phyloP scores from a whole-genome alignment of 2,797 vertebrate species.

The Microhierax caerulescens region DNA sequence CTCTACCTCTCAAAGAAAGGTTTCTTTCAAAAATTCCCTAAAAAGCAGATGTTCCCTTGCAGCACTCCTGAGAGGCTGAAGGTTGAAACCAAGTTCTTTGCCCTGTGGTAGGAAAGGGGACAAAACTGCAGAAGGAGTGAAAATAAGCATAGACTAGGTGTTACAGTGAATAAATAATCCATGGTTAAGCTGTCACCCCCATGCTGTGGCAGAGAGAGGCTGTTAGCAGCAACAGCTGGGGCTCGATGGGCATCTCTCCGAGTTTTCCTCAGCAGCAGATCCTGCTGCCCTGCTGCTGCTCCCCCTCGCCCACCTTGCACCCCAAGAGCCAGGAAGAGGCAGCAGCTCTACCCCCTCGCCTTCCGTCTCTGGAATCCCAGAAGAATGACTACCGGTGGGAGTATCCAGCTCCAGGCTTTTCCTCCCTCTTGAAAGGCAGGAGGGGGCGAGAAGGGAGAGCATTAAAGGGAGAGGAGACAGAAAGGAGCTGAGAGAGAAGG shows the following conservation, averaged over 20 bases:
- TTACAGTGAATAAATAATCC: background rate
- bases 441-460: background rate
- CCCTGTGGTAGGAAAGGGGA: background rate
- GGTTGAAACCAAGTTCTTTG: background rate
- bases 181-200: background rate
- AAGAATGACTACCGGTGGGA: background rate
- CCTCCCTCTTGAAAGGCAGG: background rate
- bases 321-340: background rate
- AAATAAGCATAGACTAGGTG: background rate
- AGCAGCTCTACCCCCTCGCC: background rate
- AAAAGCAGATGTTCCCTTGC: background rate
- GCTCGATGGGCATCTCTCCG: accelerated
- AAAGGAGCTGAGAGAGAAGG: background rate
- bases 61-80: background rate
- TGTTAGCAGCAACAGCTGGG: background rate
- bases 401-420: background rate
- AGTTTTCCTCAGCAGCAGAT: background rate
- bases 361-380: background rate
- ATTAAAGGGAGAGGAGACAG: background rate
- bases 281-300: background rate
- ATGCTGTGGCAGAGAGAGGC: background rate
- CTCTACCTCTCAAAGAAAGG: accelerated
- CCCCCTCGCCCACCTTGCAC: background rate
- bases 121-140: background rate
- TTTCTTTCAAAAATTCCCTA: background rate